Evolutionary conservation across 92 coral and sea anemone genomes (phyloP).

Genomic region (Anthopleura xanthogrammica): DNA sequence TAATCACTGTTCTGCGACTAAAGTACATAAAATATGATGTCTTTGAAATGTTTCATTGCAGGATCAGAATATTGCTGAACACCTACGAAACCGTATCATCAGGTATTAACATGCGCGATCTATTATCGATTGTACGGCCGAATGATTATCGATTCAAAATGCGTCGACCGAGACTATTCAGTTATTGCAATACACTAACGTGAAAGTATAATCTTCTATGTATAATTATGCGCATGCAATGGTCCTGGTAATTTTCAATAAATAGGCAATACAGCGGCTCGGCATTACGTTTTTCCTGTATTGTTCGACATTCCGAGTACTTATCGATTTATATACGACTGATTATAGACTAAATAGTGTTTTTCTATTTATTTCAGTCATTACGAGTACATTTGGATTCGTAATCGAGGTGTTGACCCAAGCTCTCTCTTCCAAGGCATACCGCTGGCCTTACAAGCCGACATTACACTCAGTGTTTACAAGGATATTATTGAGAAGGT

Average conservation of each 20-base stretch:
- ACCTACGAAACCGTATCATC: constrained; percentile 49
- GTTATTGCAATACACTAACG: no score
- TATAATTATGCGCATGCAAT: no score
- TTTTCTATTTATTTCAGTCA: constrained; percentile 43
- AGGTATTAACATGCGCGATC: constrained; percentile 32
- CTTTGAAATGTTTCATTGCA: background rate
- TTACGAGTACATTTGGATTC: constrained; percentile 75
- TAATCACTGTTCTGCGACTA: no score
- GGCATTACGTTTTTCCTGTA: no score
- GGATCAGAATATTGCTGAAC: constrained; percentile 67
- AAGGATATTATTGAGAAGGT: constrained; percentile 80
- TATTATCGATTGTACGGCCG: no score
- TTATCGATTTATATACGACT: background rate
- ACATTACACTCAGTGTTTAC: constrained; percentile 71
- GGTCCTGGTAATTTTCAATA: no score
- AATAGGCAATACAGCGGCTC: no score
- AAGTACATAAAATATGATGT: no score
- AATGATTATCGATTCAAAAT: no score
- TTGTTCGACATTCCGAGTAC: background rate
- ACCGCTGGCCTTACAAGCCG: constrained; percentile 79
- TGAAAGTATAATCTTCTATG: no score
- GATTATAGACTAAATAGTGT: constrained; percentile 1
- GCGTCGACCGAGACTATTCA: no score
- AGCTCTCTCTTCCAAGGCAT: constrained; percentile 76
- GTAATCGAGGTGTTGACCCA: constrained; percentile 82